Evolutionary conservation across 2,888 invertebrate genomes (phyloP), one percentile per base, ranked within the genome.

Genomic region (Chloromyia formosa): DNA sequence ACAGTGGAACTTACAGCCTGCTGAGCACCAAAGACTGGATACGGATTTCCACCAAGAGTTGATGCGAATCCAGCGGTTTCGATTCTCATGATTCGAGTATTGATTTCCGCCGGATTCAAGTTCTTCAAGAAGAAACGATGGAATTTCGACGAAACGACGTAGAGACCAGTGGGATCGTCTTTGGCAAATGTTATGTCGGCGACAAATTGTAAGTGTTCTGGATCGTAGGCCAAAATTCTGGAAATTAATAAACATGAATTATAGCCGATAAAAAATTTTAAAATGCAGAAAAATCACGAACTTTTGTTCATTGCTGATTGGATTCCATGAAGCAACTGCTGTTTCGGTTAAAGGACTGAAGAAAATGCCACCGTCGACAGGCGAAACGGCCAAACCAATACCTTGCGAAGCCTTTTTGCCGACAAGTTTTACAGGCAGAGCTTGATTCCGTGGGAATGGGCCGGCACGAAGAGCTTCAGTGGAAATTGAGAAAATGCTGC

Each of bases 331-430:
- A 1, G 94, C 94, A 14, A 94, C 86, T 0, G 94, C 94, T 0
- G 94, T 94, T 85, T 95, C 94, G 0, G 90, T 89, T 64, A 94
- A 85, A 0, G 94, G 94, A 77, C 93, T 90, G 84, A 94, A 94
- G 78, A 92, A 87, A 74, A 95, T 88, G 49, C 92, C 90, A 76
- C 93, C 92, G 78, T 93, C 93, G 0, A 87, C 86, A 0, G 91
- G 90, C 78, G 93, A 92, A 0, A 93, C 89, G 0, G 91, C 88
- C 20, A 94, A 81, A 0, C 92, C 92, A 7, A 94, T 87, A 3
- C 94, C 94, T 83, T 94, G 94, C 0, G 94, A 94, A 0, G 94
- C 93, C 84, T 95, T 94, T 80, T 90, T 91, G 0, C 94, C 94
- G 14, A 94, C 92, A 61, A 94, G 86, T 77, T 90, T 89, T 0